Conservation (phyloP, 1,140 invertebrate genomes). For the Dufourea novaeangliae region DNA sequence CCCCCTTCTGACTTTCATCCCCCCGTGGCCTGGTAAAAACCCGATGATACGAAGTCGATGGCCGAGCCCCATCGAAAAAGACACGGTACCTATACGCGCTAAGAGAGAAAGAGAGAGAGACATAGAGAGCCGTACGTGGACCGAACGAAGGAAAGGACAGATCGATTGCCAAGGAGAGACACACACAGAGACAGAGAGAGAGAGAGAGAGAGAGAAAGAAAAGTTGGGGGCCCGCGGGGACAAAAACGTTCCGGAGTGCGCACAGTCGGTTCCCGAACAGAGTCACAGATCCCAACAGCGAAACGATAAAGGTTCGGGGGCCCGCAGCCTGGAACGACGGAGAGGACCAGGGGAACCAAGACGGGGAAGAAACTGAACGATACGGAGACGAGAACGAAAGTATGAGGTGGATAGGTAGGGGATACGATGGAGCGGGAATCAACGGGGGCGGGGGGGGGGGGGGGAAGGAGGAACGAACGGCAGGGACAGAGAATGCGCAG, state of each 20-base stretch:
- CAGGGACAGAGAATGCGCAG: conserved; percentile 58
- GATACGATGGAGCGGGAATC: conserved; percentile 18
- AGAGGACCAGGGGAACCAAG: no score
- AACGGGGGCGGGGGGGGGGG: conserved; percentile 4
- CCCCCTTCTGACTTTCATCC: conserved; percentile 42
- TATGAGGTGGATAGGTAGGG: not conserved
- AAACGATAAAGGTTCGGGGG: conserved; percentile 43
- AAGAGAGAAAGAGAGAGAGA: conserved; percentile 5
- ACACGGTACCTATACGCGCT: conserved; percentile 22
- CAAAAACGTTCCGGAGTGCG: conserved; percentile 69
- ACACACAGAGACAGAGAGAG: conserved; percentile 41
- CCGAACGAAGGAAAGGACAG: not conserved
- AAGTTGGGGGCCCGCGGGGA: conserved; percentile 14
- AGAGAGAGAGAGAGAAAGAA: conserved; percentile 12
- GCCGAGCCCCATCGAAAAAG: conserved; percentile 60
- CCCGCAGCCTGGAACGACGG: no score
- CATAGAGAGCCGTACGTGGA: not conserved
- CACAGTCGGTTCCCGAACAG: conserved; percentile 63
- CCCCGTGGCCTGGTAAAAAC: conserved; percentile 58
- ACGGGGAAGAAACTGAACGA: conserved; percentile 26
- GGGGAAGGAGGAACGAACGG: conserved; percentile 34
- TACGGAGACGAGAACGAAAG: not conserved
- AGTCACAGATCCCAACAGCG: conserved; percentile 68
- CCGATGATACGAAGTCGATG: conserved; percentile 56
- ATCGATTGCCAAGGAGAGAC: conserved; percentile 1